phyloP scores from a whole-genome alignment of 2,113 vertebrate genomes.

The Forbesichthys agassizii region DNA sequence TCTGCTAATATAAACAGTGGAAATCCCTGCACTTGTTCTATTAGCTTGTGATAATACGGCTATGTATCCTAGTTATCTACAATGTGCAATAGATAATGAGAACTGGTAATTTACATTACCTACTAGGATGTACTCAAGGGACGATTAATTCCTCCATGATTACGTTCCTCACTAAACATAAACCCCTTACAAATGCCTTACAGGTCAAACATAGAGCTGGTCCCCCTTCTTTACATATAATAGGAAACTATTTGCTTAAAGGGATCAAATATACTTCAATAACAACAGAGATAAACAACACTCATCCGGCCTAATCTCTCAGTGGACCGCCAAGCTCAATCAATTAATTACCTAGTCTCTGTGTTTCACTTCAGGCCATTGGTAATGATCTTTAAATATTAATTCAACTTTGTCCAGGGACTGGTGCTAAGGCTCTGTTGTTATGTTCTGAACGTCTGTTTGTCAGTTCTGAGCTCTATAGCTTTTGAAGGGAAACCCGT shows the following conservation, averaged over 20 bases:
- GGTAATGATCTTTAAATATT: constrained; percentile 91
- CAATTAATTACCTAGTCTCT: constrained; percentile 84
- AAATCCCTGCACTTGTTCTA: constrained; percentile 66
- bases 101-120: constrained; percentile 39
- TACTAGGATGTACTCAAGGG: constrained; percentile 39
- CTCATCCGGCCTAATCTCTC: constrained; percentile 72
- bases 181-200: constrained; percentile 58
- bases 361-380: constrained; percentile 83
- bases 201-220: constrained; percentile 62
- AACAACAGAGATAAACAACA: constrained; percentile 75
- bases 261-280: constrained; percentile 67
- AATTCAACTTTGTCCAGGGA: constrained; percentile 85
- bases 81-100: constrained; percentile 39
- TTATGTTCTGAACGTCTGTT: constrained; percentile 48
- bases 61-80: constrained; percentile 37
- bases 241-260: constrained; percentile 62
- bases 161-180: constrained; percentile 38
- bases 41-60: constrained; percentile 56
- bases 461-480: constrained; percentile 36
- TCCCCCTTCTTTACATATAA: constrained; percentile 67
- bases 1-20: constrained; percentile 56
- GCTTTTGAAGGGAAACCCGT: constrained; percentile 42
- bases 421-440: constrained; percentile 65
- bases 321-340: constrained; percentile 69
- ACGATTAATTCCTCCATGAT: constrained; percentile 58